These are phyloP conservation scores for Brachyopa scutellaris DNA, from an alignment of 2,888 invertebrate genomes.

Conservation along the genomic window DNA sequence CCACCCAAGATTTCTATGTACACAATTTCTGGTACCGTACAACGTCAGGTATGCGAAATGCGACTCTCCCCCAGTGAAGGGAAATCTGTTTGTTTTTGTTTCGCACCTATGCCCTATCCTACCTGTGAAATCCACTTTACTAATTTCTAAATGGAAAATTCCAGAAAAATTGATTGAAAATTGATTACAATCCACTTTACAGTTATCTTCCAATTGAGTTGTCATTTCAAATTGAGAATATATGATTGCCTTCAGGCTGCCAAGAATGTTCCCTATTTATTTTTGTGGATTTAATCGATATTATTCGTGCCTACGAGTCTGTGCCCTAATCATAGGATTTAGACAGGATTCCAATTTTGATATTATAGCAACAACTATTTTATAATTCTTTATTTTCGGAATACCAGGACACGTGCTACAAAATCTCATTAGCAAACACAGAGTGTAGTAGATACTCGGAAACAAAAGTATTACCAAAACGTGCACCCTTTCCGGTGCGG, in stretches of 20 bases:
- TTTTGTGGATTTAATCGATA: too few species aligned
- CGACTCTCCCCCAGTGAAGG: too few species aligned
- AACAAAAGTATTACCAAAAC: conserved; percentile 37
- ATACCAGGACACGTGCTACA: conserved; percentile 50
- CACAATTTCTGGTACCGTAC: too few species aligned
- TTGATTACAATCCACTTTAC: background rate
- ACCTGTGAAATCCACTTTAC: background rate
- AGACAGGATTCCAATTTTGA: too few species aligned
- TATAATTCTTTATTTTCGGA: conserved; percentile 16
- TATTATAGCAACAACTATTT: too few species aligned
- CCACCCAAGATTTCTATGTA: too few species aligned
- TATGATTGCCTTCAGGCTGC: background rate
- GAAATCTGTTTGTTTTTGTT: too few species aligned
- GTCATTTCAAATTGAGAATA: background rate
- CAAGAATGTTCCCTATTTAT: too few species aligned
- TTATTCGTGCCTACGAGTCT: too few species aligned
- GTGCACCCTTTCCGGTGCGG: conserved; percentile 16
- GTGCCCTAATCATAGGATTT: too few species aligned
- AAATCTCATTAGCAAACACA: conserved; percentile 61
- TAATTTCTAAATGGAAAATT: background rate
- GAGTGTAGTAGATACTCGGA: conserved; percentile 4
- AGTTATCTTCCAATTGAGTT: background rate
- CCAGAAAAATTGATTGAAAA: background rate
- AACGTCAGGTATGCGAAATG: too few species aligned
- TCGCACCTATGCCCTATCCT: too few species aligned